A percentile compares a stretch with the other conserved stretches of the same genome.
Evolutionary conservation across 2,888 invertebrate genomes (phyloP).

Genomic region (Heteromyza rotundicornis): DNA sequence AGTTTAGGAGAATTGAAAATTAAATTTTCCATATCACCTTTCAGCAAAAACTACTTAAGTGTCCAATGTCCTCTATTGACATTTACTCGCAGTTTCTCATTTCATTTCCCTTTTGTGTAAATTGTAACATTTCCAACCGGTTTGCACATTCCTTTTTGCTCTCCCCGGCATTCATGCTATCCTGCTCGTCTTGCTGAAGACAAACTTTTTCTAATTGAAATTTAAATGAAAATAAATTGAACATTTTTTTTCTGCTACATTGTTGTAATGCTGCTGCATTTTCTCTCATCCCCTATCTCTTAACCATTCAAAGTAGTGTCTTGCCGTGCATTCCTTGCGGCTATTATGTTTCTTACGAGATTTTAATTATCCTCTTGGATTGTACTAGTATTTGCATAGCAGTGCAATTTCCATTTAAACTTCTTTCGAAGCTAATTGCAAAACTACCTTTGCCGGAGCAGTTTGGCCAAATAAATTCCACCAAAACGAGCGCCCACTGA

Average conservation of each 20-base stretch:
- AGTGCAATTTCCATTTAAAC: slow-evolving; percentile 18
- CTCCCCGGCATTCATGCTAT: too few relatives aligned
- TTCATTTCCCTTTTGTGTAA: too few relatives aligned
- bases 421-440: background rate
- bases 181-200: too few relatives aligned
- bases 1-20: too few relatives aligned
- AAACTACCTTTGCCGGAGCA: background rate
- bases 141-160: too few relatives aligned
- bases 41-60: too few relatives aligned
- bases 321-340: slow-evolving; percentile 24
- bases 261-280: too few relatives aligned
- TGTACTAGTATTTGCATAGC: slow-evolving; percentile 27
- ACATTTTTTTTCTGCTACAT: too few relatives aligned
- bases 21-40: too few relatives aligned
- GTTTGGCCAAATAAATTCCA: slow-evolving; percentile 2
- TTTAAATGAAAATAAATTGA: slow-evolving; percentile 7
- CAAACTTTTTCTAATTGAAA: slow-evolving; percentile 2
- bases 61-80: too few relatives aligned
- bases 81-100: too few relatives aligned
- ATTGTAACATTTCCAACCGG: too few relatives aligned
- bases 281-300: background rate
- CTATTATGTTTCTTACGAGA: slow-evolving; percentile 36
- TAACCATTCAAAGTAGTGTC: background rate
- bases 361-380: slow-evolving; percentile 34
- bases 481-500: slow-evolving; percentile 2